These are phyloP conservation scores for Macrostomum cliftonense DNA, from an alignment of 2,888 invertebrate genomes.

Conservation along the genomic window DNA sequence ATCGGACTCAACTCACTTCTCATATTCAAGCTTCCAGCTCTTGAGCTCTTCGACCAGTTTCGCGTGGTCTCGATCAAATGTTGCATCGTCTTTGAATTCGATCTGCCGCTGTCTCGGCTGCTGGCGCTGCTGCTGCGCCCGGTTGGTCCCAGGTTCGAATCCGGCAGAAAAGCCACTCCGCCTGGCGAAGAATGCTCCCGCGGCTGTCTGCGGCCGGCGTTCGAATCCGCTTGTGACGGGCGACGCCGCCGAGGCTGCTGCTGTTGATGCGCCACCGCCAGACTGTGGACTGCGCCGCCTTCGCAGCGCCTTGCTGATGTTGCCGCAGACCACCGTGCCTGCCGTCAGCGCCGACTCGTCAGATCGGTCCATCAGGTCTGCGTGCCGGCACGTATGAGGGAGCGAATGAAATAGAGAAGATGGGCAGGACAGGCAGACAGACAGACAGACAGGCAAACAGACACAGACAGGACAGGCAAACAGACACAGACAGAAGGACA, in stretches of 20 bases:
- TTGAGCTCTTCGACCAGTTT: conserved; percentile 23
- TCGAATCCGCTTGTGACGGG: neutral
- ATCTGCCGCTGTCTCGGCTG: neutral
- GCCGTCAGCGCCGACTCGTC: conserved; percentile 26
- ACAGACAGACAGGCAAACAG: too few relatives aligned
- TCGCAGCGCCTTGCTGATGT: conserved; percentile 32
- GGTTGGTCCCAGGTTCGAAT: neutral
- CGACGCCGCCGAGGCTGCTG: neutral
- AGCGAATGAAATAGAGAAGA: too few relatives aligned
- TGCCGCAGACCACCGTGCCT: conserved; percentile 33
- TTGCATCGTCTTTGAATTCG: conserved; percentile 18
- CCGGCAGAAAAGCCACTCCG: too few relatives aligned
- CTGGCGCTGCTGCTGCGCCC: too few relatives aligned
- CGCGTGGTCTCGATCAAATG: conserved; percentile 17
- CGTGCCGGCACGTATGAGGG: neutral
- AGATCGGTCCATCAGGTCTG: conserved; percentile 4
- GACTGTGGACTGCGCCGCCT: conserved; percentile 15
- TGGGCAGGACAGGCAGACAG: too few relatives aligned
- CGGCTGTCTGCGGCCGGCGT: neutral
- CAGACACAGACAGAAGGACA: too few relatives aligned
- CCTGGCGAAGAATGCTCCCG: too few relatives aligned
- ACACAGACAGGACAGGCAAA: too few relatives aligned
- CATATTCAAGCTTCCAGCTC: conserved; percentile 25
- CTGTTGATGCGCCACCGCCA: neutral
- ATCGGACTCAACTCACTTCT: conserved; percentile 13